These are phyloP conservation scores for Parnassius mnemosyne DNA, from an alignment of 2,888 invertebrate genomes.

Conservation along the genomic window DNA sequence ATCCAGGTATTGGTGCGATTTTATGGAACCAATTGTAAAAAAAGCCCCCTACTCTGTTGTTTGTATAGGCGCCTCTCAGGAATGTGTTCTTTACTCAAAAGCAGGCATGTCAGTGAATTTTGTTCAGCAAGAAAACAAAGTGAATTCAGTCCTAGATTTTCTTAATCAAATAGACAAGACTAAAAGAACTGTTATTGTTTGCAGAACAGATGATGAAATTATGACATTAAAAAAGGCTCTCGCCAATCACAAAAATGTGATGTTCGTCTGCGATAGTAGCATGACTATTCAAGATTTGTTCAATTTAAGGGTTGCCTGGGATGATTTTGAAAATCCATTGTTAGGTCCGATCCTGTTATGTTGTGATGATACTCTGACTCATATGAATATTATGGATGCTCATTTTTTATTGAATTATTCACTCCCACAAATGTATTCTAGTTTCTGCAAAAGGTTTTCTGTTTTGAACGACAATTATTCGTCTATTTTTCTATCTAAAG, in stretches of 20 bases:
- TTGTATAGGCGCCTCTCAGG: conserved; percentile 86
- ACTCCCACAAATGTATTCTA: conserved; percentile 82
- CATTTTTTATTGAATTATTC: conserved; percentile 86
- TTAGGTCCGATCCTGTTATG: conserved; percentile 81
- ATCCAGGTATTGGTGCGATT: conserved; percentile 83
- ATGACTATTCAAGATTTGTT: conserved; percentile 65
- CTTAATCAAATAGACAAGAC: conserved; percentile 63
- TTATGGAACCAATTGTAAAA: conserved; percentile 78
- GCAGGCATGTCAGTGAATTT: conserved; percentile 61
- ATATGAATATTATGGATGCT: conserved; percentile 83
- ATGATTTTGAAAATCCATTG: conserved; percentile 59
- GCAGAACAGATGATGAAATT: conserved; percentile 80
- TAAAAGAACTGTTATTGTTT: conserved; percentile 82
- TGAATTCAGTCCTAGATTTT: conserved; percentile 66
- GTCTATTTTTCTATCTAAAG: conserved; percentile 53
- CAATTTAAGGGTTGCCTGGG: conserved; percentile 60
- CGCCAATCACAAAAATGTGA: conserved; percentile 39
- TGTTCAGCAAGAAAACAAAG: conserved; percentile 64
- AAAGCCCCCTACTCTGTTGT: conserved; percentile 82
- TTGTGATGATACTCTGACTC: conserved; percentile 83
- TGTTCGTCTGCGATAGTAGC: conserved; percentile 54
- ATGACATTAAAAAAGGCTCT: conserved; percentile 52
- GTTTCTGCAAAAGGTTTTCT: conserved; percentile 85
- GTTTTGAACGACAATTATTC: conserved; percentile 83
- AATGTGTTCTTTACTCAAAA: conserved; percentile 86